A percentile compares a stretch with the other conserved stretches of the same genome.
Evolutionary conservation across 1,140 invertebrate genomes (phyloP).

Genomic region (Homalodisca vitripennis): DNA sequence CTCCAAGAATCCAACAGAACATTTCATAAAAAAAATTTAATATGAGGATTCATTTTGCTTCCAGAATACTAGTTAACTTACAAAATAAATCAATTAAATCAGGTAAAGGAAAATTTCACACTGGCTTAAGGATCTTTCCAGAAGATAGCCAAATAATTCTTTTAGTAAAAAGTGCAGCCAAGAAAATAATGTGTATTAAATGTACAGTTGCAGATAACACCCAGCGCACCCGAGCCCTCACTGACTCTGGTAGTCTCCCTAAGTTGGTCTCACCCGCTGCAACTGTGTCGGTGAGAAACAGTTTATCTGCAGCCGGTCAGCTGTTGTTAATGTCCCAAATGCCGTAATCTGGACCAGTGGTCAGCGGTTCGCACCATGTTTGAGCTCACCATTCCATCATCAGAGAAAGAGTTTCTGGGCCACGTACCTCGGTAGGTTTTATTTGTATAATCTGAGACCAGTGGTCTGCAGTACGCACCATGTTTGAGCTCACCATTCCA

Average conservation of each 20-base stretch:
- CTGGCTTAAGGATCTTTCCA: too few species aligned
- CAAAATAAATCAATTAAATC: too few species aligned
- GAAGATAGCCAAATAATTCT: too few species aligned
- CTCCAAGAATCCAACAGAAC: too few species aligned
- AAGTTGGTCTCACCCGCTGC: not conserved
- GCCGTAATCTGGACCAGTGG: constrained; percentile 14
- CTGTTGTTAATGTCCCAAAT: constrained; percentile 10
- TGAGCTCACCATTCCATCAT: not conserved
- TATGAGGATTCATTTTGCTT: too few species aligned
- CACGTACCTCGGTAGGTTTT: constrained; percentile 12
- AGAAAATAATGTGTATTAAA: too few species aligned
- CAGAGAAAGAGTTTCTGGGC: constrained; percentile 23
- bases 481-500: constrained; percentile 8
- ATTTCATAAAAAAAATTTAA: too few species aligned
- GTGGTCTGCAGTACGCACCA: not conserved
- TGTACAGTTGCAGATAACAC: too few species aligned
- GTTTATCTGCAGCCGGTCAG: not conserved
- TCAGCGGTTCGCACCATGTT: not conserved
- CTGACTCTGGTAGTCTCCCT: not conserved
- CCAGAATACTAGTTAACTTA: too few species aligned
- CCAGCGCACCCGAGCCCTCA: not conserved
- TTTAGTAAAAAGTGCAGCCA: too few species aligned
- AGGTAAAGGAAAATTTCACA: too few species aligned
- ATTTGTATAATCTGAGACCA: too few species aligned
- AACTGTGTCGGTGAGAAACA: not conserved